A percentile compares a stretch with the other conserved stretches of the same genome.
Conservation (phyloP, 2,113 vertebrate species). For the Alligator mississippiensis region DNA sequence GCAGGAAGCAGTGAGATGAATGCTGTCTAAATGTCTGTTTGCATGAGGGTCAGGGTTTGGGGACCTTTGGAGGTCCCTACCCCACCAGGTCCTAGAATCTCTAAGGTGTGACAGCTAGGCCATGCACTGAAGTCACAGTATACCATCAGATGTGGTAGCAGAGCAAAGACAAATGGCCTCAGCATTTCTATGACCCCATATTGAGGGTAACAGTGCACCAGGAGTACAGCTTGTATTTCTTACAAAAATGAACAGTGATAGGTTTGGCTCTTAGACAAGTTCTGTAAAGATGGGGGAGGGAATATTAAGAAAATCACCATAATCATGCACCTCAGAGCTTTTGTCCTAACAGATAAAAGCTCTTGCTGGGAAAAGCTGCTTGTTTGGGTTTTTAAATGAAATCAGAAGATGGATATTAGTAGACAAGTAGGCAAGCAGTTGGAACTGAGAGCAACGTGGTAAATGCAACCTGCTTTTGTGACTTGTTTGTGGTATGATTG, state of each 20-base stretch:
- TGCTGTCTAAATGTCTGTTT: not conserved
- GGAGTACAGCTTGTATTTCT: not conserved
- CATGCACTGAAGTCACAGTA: not conserved
- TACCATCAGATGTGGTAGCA: not conserved
- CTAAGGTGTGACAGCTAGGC: not conserved
- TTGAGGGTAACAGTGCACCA: not conserved
- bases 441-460: not conserved
- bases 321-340: not conserved
- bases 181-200: not conserved
- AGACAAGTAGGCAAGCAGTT: conserved; percentile 4
- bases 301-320: not conserved
- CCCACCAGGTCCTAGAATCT: not conserved
- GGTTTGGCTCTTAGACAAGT: rapidly evolving
- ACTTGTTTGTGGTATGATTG: not conserved
- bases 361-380: not conserved
- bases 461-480: conserved; percentile 5
- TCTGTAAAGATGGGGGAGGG: not conserved
- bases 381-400: not conserved
- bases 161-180: not conserved
- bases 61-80: not conserved
- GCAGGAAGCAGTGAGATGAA: not conserved
- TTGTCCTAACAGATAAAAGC: not conserved
- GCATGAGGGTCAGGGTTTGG: not conserved
- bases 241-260: not conserved
- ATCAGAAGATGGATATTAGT: not conserved